phyloP scores from a whole-genome alignment of 2,113 vertebrate species.

The Opisthocomus hoazin region DNA sequence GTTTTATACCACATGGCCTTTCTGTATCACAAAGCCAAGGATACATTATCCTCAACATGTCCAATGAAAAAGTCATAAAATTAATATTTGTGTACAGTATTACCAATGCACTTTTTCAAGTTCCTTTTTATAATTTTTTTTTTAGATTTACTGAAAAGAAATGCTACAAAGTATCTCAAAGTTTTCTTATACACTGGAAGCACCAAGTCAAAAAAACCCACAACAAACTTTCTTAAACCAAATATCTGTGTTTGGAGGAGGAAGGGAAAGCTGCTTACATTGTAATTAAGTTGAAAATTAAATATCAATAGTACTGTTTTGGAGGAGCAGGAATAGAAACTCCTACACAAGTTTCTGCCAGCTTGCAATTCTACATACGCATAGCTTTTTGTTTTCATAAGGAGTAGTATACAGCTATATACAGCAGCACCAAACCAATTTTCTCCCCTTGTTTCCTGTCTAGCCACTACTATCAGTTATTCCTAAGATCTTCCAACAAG shows the following conservation, averaged over 20 bases:
- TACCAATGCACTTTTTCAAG: background rate
- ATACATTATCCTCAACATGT: rapidly evolving
- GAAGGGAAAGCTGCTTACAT: background rate
- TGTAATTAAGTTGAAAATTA: conserved; percentile 40
- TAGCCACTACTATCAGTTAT: background rate
- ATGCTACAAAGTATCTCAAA: background rate
- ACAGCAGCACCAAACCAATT: background rate
- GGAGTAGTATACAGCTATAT: background rate
- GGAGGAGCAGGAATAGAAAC: background rate
- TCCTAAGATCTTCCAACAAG: background rate
- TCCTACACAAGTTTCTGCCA: conserved; percentile 21
- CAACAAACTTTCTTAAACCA: background rate
- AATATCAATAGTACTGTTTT: conserved; percentile 10
- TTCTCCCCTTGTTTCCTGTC: background rate
- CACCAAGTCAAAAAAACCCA: background rate
- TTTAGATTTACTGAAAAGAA: background rate
- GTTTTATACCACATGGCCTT: background rate
- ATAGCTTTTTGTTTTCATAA: background rate
- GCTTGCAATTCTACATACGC: background rate
- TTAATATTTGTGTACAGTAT: background rate
- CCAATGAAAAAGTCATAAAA: background rate
- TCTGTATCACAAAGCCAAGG: background rate
- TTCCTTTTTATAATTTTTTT: background rate
- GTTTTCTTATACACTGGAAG: background rate
- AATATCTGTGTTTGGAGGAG: background rate